Evolutionary conservation across 2,797 vertebrate species (phyloP).

Genomic region (Agapornis canus): DNA sequence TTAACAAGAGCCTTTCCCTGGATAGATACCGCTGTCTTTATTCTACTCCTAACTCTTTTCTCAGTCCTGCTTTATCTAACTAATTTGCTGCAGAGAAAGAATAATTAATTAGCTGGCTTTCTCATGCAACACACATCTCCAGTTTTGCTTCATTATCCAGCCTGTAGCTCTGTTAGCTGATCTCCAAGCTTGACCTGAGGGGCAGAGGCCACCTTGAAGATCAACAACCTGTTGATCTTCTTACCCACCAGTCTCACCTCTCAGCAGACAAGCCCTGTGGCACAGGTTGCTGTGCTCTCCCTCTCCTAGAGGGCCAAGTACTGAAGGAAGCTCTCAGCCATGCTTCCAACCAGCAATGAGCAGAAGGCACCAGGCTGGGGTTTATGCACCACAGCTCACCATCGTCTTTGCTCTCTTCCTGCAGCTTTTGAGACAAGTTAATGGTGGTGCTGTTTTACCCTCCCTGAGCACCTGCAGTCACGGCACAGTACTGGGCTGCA

Average conservation of each 20-base stretch:
- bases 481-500: accelerated
- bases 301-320: accelerated
- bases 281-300: accelerated
- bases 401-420: neutral
- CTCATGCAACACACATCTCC: neutral
- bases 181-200: neutral
- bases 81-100: neutral
- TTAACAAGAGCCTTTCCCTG: neutral
- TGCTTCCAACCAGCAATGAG: accelerated
- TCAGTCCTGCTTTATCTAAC: neutral
- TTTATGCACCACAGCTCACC: neutral
- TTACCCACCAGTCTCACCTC: accelerated
- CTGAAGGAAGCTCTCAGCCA: neutral
- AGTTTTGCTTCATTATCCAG: neutral
- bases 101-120: neutral
- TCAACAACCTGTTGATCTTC: neutral
- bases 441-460: neutral
- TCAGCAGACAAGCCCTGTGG: accelerated
- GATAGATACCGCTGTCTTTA: neutral
- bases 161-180: neutral
- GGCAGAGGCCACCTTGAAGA: neutral
- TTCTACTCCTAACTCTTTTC: neutral
- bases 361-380: neutral
- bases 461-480: accelerated
- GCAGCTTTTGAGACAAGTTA: neutral